Percentiles rank a stretch among this genome's conserved stretches.
These are phyloP conservation scores for Scylla paramamosain DNA, from an alignment of 1,140 invertebrate genomes.

Conservation along the genomic window DNA sequence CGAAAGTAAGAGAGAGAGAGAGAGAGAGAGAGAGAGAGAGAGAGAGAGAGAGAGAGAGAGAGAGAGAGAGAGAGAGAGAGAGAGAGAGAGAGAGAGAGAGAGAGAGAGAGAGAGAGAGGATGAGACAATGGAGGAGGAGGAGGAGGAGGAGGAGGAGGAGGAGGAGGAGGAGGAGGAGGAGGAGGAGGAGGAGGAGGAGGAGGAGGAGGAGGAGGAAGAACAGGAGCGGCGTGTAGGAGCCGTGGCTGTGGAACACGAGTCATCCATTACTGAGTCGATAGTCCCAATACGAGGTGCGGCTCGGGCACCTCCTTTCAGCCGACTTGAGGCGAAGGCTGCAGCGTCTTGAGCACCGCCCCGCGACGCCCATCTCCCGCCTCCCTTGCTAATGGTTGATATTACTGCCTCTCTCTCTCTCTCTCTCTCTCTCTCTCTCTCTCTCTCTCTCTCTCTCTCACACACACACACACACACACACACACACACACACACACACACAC, in stretches of 20 bases:
- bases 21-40: conserved; percentile 50
- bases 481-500: background rate
- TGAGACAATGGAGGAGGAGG: background rate
- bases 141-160: background rate
- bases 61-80: background rate
- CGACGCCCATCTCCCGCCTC: background rate
- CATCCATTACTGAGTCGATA: conserved; percentile 71
- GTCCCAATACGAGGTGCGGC: conserved; percentile 60
- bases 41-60: conserved; percentile 70
- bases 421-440: conserved; percentile 49
- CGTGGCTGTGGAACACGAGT: conserved; percentile 66
- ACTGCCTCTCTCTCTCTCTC: background rate
- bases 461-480: background rate
- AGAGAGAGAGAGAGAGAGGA: conserved; percentile 49
- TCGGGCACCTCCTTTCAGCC: conserved; percentile 32
- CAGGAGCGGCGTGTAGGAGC: conserved; percentile 56
- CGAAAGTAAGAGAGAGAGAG: background rate
- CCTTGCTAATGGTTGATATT: background rate
- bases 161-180: background rate
- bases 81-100: conserved; percentile 31
- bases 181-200: background rate
- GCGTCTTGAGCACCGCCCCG: background rate
- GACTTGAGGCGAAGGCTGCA: conserved; percentile 43
- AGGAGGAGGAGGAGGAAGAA: background rate
- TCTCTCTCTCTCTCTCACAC: background rate